phyloP scores from a whole-genome alignment of 2,888 invertebrate species.

The Zygaena filipendulae region DNA sequence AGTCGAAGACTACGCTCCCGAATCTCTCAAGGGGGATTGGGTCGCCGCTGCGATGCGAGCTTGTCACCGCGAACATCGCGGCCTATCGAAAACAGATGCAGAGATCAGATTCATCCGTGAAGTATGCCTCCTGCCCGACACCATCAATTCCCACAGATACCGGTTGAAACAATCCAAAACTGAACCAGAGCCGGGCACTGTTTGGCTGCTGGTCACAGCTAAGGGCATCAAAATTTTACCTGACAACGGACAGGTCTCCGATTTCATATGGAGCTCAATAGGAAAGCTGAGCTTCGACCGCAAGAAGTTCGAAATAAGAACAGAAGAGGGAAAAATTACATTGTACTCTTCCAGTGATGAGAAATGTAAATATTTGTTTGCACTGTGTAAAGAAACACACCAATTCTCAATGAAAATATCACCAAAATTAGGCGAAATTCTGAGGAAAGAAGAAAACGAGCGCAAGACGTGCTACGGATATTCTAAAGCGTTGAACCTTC shows the following conservation, averaged over 20 bases:
- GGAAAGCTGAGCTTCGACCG: slow-evolving; percentile 96
- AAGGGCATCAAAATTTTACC: slow-evolving; percentile 90
- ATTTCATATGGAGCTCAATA: slow-evolving; percentile 95
- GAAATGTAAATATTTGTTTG: slow-evolving; percentile 90
- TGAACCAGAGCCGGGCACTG: slow-evolving; percentile 80
- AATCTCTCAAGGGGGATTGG: slow-evolving; percentile 70
- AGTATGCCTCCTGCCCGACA: slow-evolving; percentile 84
- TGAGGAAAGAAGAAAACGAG: slow-evolving; percentile 83
- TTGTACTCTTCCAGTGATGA: slow-evolving; percentile 93
- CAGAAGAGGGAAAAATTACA: slow-evolving; percentile 87
- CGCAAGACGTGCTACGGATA: slow-evolving; percentile 80
- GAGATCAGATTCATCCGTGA: slow-evolving; percentile 90
- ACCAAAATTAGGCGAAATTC: slow-evolving; percentile 84
- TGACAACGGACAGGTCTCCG: slow-evolving; percentile 74
- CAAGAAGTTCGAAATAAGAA: slow-evolving; percentile 96
- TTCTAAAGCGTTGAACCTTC: slow-evolving; percentile 70
- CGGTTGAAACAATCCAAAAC: slow-evolving; percentile 81
- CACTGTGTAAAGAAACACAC: slow-evolving; percentile 91
- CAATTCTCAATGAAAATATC: slow-evolving; percentile 95
- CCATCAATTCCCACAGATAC: slow-evolving; percentile 90
- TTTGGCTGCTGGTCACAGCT: slow-evolving; percentile 92
- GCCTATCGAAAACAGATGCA: slow-evolving; percentile 83
- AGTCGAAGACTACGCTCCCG: slow-evolving; percentile 86
- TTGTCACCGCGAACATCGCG: slow-evolving; percentile 85
- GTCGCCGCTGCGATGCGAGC: slow-evolving; percentile 73